Evolutionary conservation across 2,888 invertebrate genomes (phyloP), one percentile per base, ranked within the genome.

Genomic region (Limenitis camilla): DNA sequence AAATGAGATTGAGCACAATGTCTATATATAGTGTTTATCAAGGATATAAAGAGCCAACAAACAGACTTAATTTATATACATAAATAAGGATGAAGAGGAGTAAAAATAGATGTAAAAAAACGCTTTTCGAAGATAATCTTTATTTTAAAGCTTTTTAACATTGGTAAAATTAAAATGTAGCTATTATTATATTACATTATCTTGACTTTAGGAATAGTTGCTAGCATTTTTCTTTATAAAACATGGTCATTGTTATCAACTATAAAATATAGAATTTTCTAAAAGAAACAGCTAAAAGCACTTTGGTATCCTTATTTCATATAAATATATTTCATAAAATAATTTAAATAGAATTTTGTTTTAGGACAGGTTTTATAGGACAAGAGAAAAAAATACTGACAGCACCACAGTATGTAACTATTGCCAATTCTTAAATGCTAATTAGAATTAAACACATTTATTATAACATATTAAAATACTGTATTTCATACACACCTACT

Each of bases 81-180:
- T n/a, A n/a, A 27, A 49, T 6, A 6, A 40, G 40, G 7, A n/a
- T 4, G 40, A 29, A 29, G 30, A 30, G 7, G 5, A 19, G 7
- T 6, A 28, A 4, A 6, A 8, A 27, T 28, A 32, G n/a, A 2
- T 28, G 2, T 29, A 11, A 33, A 44, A 44, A 5, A 44, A n/a
- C 5, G 11, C 1, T 31, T 31, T 35, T 40, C 29, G 28, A 19
- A 36, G 33, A 32, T 51, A 28, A 42, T 49, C 50, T 60, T 60
- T 53, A 74, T 72, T 69, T 65, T 68, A 64, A 61, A 62, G 61
- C 62, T 61, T 59, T 43, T 59, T 55, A n/a, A 62, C 56, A 63
- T 60, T 58, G 55, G 55, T 60, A 59, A 50, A 60, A 56, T 47
- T 40, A 55, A 45, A 52, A 40, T 40, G 40, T 44, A 40, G 9